These are phyloP conservation scores for Ophiothrix spiculata DNA, from an alignment of 35 echinoderm and acorn worm species.

Conservation along the genomic window DNA sequence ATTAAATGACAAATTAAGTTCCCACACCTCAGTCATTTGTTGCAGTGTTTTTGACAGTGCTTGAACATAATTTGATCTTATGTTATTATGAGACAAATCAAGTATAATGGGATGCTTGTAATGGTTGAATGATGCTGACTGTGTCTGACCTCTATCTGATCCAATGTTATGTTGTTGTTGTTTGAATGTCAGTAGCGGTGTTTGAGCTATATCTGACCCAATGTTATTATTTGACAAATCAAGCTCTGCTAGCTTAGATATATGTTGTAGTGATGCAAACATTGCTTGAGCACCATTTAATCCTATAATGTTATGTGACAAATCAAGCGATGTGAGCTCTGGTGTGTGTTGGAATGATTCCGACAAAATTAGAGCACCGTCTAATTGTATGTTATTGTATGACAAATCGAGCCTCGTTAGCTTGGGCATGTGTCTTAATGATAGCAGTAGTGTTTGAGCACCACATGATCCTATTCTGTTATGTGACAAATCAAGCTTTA, in stretches of 20 bases:
- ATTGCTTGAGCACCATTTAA: not conserved
- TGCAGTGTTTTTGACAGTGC: too few species aligned
- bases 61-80: too few species aligned
- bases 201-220: too few species aligned
- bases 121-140: too few species aligned
- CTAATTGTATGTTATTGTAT: not conserved
- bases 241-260: not conserved
- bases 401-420: not conserved
- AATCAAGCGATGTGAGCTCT: not conserved
- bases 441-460: not conserved
- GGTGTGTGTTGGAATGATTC: not conserved
- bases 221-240: not conserved
- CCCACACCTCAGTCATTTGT: too few species aligned
- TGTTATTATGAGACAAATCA: not conserved
- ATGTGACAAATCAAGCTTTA: not conserved
- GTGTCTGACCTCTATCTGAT: too few species aligned
- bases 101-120: not conserved
- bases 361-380: not conserved
- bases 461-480: not conserved
- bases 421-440: not conserved
- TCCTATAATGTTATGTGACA: not conserved
- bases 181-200: too few species aligned
- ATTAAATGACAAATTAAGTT: not conserved
- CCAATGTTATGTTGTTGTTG: too few species aligned
- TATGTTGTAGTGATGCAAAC: not conserved